phyloP scores from a whole-genome alignment of 1,140 invertebrate species.

The Leptinotarsa texana region DNA sequence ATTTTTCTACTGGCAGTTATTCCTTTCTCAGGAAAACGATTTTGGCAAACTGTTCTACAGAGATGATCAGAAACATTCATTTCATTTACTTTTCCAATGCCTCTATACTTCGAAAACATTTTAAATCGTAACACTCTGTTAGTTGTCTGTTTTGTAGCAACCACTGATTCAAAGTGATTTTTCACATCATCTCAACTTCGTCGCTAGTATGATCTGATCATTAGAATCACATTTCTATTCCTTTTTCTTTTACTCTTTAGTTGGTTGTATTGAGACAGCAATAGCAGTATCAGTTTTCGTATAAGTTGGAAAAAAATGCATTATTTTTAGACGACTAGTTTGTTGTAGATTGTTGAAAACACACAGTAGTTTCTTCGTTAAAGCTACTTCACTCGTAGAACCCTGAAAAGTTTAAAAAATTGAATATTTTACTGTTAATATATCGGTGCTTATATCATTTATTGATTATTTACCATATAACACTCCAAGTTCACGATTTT shows the following conservation, averaged over 20 bases:
- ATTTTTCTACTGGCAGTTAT: too few species aligned
- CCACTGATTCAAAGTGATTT: neutral
- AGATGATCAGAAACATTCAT: too few species aligned
- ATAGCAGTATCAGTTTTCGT: slow-evolving; percentile 41
- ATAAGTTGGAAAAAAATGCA: slow-evolving; percentile 22
- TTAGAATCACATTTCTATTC: neutral
- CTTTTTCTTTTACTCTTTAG: neutral
- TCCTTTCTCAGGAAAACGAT: too few species aligned
- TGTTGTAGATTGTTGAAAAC: slow-evolving; percentile 33
- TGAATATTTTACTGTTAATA: neutral
- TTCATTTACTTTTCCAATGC: neutral
- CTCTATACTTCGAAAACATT: neutral
- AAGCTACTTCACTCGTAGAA: slow-evolving; percentile 24
- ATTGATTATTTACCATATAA: too few species aligned
- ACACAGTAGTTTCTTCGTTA: slow-evolving; percentile 32
- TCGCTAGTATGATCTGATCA: neutral
- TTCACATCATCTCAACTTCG: neutral
- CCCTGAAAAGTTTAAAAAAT: neutral
- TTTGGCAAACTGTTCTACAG: too few species aligned
- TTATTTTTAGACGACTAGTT: slow-evolving; percentile 21
- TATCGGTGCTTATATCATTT: too few species aligned
- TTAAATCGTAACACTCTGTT: neutral
- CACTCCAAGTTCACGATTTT: too few species aligned
- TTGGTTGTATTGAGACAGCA: slow-evolving; percentile 31
- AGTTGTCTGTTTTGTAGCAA: neutral